phyloP scores from a whole-genome alignment of 2,888 invertebrate genomes.

The Cheilosia urbana region DNA sequence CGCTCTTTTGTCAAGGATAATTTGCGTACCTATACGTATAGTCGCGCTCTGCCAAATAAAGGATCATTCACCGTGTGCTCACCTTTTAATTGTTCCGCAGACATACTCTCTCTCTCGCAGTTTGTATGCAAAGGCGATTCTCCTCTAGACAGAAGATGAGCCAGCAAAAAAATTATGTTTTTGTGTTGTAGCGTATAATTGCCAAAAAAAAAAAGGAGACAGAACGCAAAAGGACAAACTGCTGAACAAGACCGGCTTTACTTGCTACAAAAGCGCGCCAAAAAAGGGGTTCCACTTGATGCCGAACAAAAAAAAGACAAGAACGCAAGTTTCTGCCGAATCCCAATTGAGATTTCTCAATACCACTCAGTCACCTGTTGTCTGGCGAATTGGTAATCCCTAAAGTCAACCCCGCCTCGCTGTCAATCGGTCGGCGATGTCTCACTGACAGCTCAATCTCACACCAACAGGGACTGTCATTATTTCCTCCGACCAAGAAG shows the following conservation, averaged over 20 bases:
- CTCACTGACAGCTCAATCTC: constrained; percentile 49
- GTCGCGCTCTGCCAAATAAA: constrained; percentile 61
- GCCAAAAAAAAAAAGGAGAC: constrained; percentile 28
- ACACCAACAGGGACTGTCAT: neutral
- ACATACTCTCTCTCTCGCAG: constrained; percentile 47
- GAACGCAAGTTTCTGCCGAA: constrained; percentile 15
- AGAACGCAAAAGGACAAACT: neutral
- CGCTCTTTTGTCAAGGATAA: constrained; percentile 8
- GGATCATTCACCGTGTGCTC: constrained; percentile 46
- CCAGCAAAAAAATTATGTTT: constrained; percentile 23
- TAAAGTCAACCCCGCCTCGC: constrained; percentile 69
- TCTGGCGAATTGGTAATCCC: constrained; percentile 52
- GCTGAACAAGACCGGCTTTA: constrained; percentile 57
- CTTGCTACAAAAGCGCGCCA: constrained; percentile 70
- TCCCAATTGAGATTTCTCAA: neutral
- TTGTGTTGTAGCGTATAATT: constrained; percentile 65
- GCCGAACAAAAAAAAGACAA: constrained; percentile 5
- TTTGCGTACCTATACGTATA: constrained; percentile 15
- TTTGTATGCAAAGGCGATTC: constrained; percentile 19
- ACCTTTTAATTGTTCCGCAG: constrained; percentile 65
- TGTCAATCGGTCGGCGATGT: constrained; percentile 31
- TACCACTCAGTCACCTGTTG: constrained; percentile 56
- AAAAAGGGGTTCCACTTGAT: constrained; percentile 52
- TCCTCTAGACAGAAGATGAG: constrained; percentile 36
- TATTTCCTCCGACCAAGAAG: neutral